These are phyloP conservation scores for Hippocampus mohnikei DNA, from an alignment of 2,113 vertebrate genomes.

Conservation along the genomic window DNA sequence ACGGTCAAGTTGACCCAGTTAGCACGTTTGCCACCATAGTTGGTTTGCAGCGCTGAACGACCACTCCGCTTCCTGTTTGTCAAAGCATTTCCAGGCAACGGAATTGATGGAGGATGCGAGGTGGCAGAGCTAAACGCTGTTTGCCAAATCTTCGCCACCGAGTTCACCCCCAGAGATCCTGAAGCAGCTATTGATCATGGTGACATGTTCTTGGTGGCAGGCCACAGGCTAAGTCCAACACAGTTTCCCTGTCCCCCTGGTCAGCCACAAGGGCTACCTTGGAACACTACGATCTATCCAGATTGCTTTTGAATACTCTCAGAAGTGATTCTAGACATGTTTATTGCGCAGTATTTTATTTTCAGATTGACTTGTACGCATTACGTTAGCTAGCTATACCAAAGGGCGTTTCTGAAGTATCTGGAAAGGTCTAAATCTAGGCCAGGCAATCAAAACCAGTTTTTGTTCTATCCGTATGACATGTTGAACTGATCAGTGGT, in stretches of 20 bases:
- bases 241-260: conserved; percentile 29
- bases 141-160: conserved; percentile 59
- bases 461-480: background rate
- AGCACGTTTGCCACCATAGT: conserved; percentile 28
- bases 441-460: background rate
- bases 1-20: conserved; percentile 3
- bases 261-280: conserved; percentile 33
- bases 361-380: background rate
- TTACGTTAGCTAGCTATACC: background rate
- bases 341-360: background rate
- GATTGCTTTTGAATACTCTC: background rate
- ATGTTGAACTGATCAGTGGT: background rate
- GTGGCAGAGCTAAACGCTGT: conserved; percentile 25
- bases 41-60: conserved; percentile 22
- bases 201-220: conserved; percentile 72
- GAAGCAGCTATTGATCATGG: conserved; percentile 69
- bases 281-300: conserved; percentile 35
- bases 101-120: conserved; percentile 51
- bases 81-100: conserved; percentile 39
- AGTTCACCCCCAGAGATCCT: conserved; percentile 54
- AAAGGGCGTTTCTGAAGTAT: background rate
- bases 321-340: conserved; percentile 1
- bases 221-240: conserved; percentile 59
- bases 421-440: background rate
- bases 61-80: conserved; percentile 51